Evolutionary conservation across 2,888 invertebrate species (phyloP).

Genomic region (Orchestes rusci): DNA sequence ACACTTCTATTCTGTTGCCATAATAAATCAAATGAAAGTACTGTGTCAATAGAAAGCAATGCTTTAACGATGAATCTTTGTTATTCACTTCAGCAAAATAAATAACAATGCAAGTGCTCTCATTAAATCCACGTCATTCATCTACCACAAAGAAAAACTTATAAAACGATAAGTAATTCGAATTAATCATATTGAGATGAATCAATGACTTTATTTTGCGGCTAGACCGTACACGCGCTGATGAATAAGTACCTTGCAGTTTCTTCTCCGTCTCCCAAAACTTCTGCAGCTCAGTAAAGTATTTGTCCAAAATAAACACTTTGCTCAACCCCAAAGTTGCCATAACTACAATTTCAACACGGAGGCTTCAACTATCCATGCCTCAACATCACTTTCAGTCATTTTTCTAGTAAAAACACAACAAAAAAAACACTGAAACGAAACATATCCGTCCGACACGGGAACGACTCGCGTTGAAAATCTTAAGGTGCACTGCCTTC

Average conservation of each 20-base stretch:
- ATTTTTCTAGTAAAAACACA: slow-evolving; percentile 8
- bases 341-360: slow-evolving; percentile 50
- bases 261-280: slow-evolving; percentile 96
- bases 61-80: too few species aligned
- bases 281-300: slow-evolving; percentile 93
- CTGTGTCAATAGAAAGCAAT: too few species aligned
- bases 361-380: slow-evolving; percentile 14
- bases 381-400: slow-evolving; percentile 6
- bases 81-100: too few species aligned
- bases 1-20: too few species aligned
- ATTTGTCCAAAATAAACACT: slow-evolving; percentile 96
- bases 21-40: too few species aligned
- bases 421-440: slow-evolving; percentile 9
- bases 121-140: too few species aligned
- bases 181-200: too few species aligned
- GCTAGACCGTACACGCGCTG: too few species aligned
- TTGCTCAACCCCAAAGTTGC: slow-evolving; percentile 94
- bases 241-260: slow-evolving; percentile 91
- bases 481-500: slow-evolving; percentile 25
- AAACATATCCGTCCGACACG: slow-evolving; percentile 16
- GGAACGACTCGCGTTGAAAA: slow-evolving; percentile 12
- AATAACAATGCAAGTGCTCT: too few species aligned
- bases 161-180: too few species aligned
- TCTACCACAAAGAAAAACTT: too few species aligned
- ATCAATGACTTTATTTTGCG: too few species aligned